phyloP scores from a whole-genome alignment of 2,113 vertebrate species.

The Columbina picui region DNA sequence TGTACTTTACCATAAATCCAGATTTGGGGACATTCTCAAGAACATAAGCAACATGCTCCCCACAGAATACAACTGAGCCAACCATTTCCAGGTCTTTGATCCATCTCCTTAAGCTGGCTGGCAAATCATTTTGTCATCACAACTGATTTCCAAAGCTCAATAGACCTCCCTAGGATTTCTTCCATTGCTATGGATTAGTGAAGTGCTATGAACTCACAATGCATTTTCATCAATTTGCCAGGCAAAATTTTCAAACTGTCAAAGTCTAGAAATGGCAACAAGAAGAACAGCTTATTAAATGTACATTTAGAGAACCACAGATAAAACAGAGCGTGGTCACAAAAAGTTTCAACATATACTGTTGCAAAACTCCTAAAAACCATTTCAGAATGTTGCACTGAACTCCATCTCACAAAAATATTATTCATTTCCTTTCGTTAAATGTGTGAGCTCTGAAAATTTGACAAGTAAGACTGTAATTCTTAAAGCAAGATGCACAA shows the following conservation, averaged over 20 bases:
- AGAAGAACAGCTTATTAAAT: not conserved
- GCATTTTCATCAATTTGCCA: not conserved
- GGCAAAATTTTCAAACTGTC: not conserved
- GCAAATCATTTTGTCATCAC: not conserved
- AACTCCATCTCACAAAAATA: not conserved
- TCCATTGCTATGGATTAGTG: not conserved
- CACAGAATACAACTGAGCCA: not conserved
- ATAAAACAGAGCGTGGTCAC: not conserved
- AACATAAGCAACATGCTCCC: not conserved
- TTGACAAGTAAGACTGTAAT: not conserved
- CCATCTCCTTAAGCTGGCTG: not conserved
- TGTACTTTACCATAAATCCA: not conserved
- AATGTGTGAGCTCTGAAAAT: not conserved
- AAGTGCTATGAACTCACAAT: not conserved
- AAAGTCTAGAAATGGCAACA: not conserved
- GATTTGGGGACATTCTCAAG: not conserved
- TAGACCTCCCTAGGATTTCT: not conserved
- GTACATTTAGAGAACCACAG: not conserved
- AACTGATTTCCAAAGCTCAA: not conserved
- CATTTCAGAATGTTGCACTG: not conserved
- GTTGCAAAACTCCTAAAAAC: slow-evolving; percentile 24
- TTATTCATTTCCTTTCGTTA: not conserved
- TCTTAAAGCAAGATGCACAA: not conserved
- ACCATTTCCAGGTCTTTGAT: not conserved
- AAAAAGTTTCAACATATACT: not conserved